phyloP scores from a whole-genome alignment of 2,888 invertebrate genomes.

The Dione vanillae region DNA sequence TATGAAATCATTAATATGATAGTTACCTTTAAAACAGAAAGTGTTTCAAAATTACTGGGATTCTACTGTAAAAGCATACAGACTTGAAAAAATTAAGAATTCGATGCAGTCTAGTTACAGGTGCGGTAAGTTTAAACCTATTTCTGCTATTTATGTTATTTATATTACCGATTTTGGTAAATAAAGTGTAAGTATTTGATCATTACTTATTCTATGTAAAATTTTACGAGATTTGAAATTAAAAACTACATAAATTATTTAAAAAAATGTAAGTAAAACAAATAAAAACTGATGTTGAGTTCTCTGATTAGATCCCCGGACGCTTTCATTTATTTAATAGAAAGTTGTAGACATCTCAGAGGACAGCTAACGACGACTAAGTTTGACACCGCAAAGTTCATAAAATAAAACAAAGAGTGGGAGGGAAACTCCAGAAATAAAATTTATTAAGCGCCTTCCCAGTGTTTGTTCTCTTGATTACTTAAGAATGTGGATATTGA shows the following conservation, averaged over 20 bases:
- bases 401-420: slow-evolving; percentile 22
- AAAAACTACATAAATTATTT: not conserved
- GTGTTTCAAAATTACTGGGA: no score
- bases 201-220: no score
- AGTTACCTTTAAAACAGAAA: no score
- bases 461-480: slow-evolving; percentile 4
- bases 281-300: slow-evolving; percentile 22
- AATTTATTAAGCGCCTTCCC: slow-evolving; percentile 4
- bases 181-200: no score
- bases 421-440: slow-evolving; percentile 20
- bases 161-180: no score
- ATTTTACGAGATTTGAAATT: no score
- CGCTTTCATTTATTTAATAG: slow-evolving; percentile 29
- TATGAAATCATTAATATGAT: no score
- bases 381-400: slow-evolving; percentile 30
- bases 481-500: not conserved
- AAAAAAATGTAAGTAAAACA: slow-evolving; percentile 13
- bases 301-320: slow-evolving; percentile 17
- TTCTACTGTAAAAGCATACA: no score
- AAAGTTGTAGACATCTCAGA: slow-evolving; percentile 25
- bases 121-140: no score
- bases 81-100: no score
- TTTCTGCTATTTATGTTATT: no score
- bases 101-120: no score
- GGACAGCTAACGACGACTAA: slow-evolving; percentile 34